Base-by-base conservation (phyloP, 2,888 invertebrate genomes). In the Sinotaia quadrata region DNA sequence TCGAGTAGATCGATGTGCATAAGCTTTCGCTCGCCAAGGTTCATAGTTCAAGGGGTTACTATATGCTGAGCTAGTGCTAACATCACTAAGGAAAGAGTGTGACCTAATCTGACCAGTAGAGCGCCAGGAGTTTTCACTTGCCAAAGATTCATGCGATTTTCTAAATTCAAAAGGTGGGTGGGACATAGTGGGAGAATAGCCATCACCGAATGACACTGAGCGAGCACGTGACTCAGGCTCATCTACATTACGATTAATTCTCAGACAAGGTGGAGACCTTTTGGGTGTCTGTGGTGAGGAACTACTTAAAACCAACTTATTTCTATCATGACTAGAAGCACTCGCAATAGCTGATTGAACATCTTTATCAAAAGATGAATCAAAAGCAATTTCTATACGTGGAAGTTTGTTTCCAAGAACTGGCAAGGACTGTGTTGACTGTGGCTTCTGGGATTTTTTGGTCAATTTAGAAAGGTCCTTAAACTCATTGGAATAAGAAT, bases 121-220 rank as follows among this genome's bases (percentile, higher is more conserved):
- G 21, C 27, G 56, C 27, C 31, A n/a, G 18, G 54, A 65, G 21
- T 37, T 29, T 41, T 65, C 65, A 31, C 54, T 56, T 21, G 21
- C 54, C 44, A 65, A 21, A 24, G 65, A 65, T 18, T 65, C 56
- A n/a, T n/a, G n/a, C 31, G 44, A 18, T n/a, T 41, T 44, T 15
- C 33, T 37, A 4, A 12, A 12, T 29, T 41, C 52, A 8, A 24
- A 36, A 21, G 65, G 65, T 7, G 41, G 24, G n/a, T 56, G 41
- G 29, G 56, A 33, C 65, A 65, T 56, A 33, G 65, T 65, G 4
- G 65, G 65, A 36, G 65, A 56, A 36, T 65, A 65, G 7, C 65
- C 65, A 56, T 65, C 65, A n/a, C 36, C 44, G 41, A 65, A 65
- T 7, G 65, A 65, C 65, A 65, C 65, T 33, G 65, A 56, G 24